These are phyloP conservation scores for Bombus terrestris DNA, from an alignment of 1,140 invertebrate species.

Conservation along the genomic window DNA sequence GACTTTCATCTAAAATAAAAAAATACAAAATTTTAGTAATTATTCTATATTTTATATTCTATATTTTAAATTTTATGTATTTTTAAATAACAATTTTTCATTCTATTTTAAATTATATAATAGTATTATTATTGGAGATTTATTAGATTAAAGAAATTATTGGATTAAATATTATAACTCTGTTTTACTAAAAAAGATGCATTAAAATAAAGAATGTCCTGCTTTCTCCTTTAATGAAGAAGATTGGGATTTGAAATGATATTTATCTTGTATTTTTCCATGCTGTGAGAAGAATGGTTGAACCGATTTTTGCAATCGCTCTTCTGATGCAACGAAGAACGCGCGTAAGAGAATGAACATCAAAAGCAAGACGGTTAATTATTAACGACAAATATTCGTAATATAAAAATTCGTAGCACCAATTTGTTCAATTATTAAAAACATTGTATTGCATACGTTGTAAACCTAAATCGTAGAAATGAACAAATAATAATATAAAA, in stretches of 20 bases:
- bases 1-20: constrained; percentile 71
- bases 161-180: background rate
- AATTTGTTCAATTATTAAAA: background rate
- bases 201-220: background rate
- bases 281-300: constrained; percentile 14
- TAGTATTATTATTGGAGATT: background rate
- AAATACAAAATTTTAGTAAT: constrained; percentile 8
- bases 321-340: background rate
- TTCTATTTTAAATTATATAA: background rate
- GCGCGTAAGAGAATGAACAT: background rate
- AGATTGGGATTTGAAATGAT: constrained; percentile 34
- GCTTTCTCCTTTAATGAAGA: constrained; percentile 28
- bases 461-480: background rate
- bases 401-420: background rate
- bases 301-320: constrained; percentile 1
- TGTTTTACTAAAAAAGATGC: background rate
- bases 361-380: background rate
- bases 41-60: background rate
- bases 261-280: constrained; percentile 23
- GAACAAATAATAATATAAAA: background rate
- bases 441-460: background rate
- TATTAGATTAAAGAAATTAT: background rate
- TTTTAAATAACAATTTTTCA: background rate
- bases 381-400: background rate
- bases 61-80: background rate